These are phyloP conservation scores for Temnopleurus reevesii DNA, from an alignment of 53 echinoderm and acorn worm species.

Conservation along the genomic window DNA sequence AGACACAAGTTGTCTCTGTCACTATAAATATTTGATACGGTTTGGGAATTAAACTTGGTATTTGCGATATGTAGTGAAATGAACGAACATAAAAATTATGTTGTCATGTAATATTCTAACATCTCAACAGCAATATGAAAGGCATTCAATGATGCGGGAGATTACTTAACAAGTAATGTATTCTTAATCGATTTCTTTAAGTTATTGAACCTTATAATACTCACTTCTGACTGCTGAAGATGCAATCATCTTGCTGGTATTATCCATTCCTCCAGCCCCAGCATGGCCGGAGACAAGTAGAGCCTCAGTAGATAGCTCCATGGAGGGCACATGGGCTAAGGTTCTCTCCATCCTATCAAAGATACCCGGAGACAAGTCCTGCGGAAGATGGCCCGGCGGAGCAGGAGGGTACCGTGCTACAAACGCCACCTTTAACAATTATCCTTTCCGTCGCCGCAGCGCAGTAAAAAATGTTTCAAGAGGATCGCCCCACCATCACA, in stretches of 20 bases:
- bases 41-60: too few species aligned
- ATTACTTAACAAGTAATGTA: too few species aligned
- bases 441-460: background rate
- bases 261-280: slow-evolving; percentile 53
- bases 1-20: too few species aligned
- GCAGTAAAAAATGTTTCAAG: background rate
- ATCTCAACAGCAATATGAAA: too few species aligned
- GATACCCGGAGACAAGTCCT: slow-evolving; percentile 52
- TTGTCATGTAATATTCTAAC: too few species aligned
- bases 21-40: too few species aligned
- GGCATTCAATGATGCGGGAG: too few species aligned
- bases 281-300: slow-evolving; percentile 39
- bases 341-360: slow-evolving; percentile 54
- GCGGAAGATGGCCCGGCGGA: slow-evolving; percentile 21
- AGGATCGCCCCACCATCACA: background rate
- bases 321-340: slow-evolving; percentile 48
- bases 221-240: slow-evolving; percentile 54
- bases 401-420: slow-evolving; percentile 22
- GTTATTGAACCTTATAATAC: background rate
- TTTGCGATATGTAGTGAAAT: too few species aligned
- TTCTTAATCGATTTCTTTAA: too few species aligned
- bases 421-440: slow-evolving; percentile 53
- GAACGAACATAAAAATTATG: too few species aligned
- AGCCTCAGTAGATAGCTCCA: slow-evolving; percentile 56
- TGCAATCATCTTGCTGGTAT: slow-evolving; percentile 53